Conservation (phyloP, 2,113 vertebrate genomes). For the Cololabis saira region DNA sequence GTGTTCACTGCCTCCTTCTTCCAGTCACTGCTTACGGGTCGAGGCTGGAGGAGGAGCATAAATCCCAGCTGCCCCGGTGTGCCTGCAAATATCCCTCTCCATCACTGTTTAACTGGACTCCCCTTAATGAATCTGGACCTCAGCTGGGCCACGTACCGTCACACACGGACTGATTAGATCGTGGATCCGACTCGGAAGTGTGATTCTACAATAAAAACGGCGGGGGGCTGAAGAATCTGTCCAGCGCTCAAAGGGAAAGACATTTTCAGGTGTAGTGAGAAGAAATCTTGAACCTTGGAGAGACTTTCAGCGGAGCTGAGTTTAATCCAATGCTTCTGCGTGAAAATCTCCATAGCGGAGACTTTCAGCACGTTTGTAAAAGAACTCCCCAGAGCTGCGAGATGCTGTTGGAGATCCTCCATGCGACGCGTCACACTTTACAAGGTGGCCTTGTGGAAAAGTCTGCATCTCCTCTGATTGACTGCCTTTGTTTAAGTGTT, state of each 20-base stretch:
- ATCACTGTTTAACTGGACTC: no score
- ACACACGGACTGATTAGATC: not conserved
- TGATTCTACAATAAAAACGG: not conserved
- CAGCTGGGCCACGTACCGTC: not conserved
- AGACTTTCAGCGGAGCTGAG: not conserved
- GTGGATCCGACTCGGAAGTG: not conserved
- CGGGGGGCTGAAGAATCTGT: not conserved
- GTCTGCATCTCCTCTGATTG: conserved; percentile 34
- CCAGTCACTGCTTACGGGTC: no score
- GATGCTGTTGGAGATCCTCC: conserved; percentile 13
- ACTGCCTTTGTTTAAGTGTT: conserved; percentile 32
- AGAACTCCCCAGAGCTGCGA: no score
- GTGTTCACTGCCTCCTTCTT: no score
- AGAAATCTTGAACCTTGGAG: no score
- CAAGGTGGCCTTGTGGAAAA: conserved; percentile 29
- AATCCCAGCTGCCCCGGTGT: no score
- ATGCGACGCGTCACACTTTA: conserved; percentile 49
- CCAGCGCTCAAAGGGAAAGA: no score
- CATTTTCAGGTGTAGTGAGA: no score
- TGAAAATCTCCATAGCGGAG: no score
- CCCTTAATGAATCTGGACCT: conserved; percentile 32
- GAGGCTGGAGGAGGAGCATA: no score
- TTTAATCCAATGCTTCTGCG: not conserved
- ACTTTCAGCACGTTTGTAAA: not conserved
- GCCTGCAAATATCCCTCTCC: no score